Evolutionary conservation across 2,797 vertebrate species (phyloP), one percentile per base, ranked within the genome.

Genomic region (Hydrocynus forskahlii): DNA sequence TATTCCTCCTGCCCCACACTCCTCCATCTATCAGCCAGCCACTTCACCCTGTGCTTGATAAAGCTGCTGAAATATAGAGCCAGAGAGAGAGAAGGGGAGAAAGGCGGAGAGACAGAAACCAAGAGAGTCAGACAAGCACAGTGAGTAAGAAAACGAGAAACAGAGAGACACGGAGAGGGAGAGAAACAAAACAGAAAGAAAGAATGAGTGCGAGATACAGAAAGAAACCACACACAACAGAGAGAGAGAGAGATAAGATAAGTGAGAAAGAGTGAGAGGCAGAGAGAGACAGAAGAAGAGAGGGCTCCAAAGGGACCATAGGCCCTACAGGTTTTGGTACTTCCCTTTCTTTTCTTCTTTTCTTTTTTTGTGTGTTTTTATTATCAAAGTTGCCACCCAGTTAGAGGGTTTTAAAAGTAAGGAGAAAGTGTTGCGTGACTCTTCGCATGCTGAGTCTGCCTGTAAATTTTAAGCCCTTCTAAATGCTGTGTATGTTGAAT

Each of bases 31-130:
- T 76, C 76, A 77, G 67, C 81, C 76, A 52, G 45, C 84, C 84
- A 88, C 88, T 90, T 93, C 89, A 85, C 86, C 83, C 86, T 85
- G 55, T 14, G 75, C 86, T 86, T 88, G 87, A 87, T 91, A 87
- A 86, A 88, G 90, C 89, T 89, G 85, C 80, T 83, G 76, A 82
- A 90, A 90, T 85, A 84, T 89, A 86, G 87, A 38, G 75, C 84
- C 77, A 67, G 79, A 82, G 71, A 59, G 81, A 83, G 66, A 88
- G 81, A 91, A 52, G 70, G 60, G 21, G 29, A 57, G 45, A 45
- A 16, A 48, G 64, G 35, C 10, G 35, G 54, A 71, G 3, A 59
- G 77, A 79, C 16, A 59, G 40, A 40, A 10, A 43, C 52, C 23
- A 17, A 40, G 59, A 52, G 63, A 55, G 60, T n/a, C 5, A 63